A percentile compares a stretch with the other conserved stretches of the same genome.
Conservation (phyloP, 1,140 invertebrate species). For the Eciton burchellii region DNA sequence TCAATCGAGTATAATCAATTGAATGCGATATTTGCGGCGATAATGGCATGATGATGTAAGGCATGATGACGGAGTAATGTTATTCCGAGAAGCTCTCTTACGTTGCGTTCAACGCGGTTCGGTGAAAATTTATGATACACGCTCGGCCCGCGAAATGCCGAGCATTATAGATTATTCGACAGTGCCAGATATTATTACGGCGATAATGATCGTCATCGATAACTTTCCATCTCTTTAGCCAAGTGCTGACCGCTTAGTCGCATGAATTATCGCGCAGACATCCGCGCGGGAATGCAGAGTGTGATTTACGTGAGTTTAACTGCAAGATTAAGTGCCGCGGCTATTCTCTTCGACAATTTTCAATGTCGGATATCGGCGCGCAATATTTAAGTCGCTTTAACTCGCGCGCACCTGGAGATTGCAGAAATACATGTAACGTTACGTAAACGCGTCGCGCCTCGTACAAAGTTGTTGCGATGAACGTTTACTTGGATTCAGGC, state of each 20-base stretch:
- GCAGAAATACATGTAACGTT: conserved; percentile 2
- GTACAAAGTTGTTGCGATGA: conserved; percentile 25
- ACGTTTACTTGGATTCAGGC: conserved; percentile 1
- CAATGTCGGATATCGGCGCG: neutral
- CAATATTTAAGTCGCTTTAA: conserved; percentile 6
- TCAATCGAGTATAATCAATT: neutral
- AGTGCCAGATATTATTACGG: conserved; percentile 13
- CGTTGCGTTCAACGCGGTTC: conserved; percentile 58
- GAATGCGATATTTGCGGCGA: conserved; percentile 31
- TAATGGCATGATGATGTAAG: conserved; percentile 59
- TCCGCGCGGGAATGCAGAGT: conserved; percentile 2
- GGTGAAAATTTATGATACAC: conserved; percentile 56
- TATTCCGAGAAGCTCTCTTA: conserved; percentile 58
- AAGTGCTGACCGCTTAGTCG: neutral
- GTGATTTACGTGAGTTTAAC: neutral
- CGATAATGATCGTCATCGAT: neutral
- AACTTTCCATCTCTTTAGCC: neutral
- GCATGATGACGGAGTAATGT: conserved; percentile 51
- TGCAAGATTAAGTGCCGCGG: neutral
- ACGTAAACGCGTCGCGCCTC: neutral
- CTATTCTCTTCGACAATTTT: conserved; percentile 21
- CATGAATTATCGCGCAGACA: neutral
- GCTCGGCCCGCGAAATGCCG: conserved; percentile 34
- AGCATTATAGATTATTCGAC: conserved; percentile 39
- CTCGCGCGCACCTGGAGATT: neutral